Conservation (phyloP, 2,797 vertebrate genomes). For the Tenualosa ilisha region DNA sequence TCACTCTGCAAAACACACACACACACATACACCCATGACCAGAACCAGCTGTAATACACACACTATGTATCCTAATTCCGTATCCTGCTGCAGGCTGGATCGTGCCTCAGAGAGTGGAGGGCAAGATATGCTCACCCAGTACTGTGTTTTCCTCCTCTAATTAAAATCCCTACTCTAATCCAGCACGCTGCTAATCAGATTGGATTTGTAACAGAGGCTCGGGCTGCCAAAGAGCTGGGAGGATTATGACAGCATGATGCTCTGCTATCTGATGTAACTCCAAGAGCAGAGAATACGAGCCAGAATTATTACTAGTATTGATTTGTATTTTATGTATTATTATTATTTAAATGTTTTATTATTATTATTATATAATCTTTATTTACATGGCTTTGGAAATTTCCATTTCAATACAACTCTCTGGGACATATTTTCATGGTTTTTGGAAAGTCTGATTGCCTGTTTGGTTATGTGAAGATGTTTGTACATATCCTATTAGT, state of each 20-base stretch:
- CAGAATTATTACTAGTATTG: too few relatives aligned
- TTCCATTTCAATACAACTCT: not conserved
- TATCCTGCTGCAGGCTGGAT: not conserved
- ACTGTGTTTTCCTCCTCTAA: too few relatives aligned
- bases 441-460: not conserved
- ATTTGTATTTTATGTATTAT: too few relatives aligned
- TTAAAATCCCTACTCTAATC: too few relatives aligned
- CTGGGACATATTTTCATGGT: not conserved
- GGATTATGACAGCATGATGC: not conserved
- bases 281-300: not conserved
- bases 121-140: too few relatives aligned
- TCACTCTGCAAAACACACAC: not conserved
- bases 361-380: not conserved
- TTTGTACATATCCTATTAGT: not conserved
- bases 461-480: not conserved
- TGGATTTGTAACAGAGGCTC: too few relatives aligned
- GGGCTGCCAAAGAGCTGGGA: not conserved
- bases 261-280: not conserved
- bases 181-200: too few relatives aligned
- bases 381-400: not conserved
- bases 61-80: too few relatives aligned
- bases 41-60: not conserved
- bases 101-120: not conserved
- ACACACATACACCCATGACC: not conserved
- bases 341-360: too few relatives aligned